These are phyloP conservation scores for Acropora yongei DNA, from an alignment of 64 coral and sea anemone genomes.

Conservation along the genomic window DNA sequence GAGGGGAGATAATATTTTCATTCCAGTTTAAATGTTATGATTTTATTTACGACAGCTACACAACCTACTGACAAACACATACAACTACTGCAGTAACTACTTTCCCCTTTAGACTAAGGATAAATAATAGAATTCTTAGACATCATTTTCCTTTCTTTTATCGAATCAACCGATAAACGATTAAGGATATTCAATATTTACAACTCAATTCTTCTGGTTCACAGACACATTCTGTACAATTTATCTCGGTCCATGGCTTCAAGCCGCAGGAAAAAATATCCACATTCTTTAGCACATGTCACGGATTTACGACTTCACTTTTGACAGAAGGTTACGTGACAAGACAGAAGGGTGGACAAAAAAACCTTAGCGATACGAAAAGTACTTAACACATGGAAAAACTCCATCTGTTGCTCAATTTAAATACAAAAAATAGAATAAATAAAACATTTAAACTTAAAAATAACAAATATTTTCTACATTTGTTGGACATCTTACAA, in stretches of 20 bases:
- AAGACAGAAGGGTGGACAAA: background rate
- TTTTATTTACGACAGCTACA: slow-evolving; percentile 19
- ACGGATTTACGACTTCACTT: background rate
- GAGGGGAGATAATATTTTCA: background rate
- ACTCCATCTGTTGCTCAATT: background rate
- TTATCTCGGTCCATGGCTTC: slow-evolving; percentile 27
- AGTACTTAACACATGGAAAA: background rate
- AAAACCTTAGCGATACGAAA: background rate
- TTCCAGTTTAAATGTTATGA: slow-evolving; percentile 17
- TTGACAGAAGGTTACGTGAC: background rate
- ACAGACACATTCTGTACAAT: slow-evolving; percentile 39
- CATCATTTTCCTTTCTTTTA: background rate
- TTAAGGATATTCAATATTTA: slow-evolving; percentile 17
- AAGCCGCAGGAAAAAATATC: slow-evolving; percentile 23
- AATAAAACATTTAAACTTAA: background rate
- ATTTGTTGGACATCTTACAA: background rate
- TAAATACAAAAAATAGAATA: background rate
- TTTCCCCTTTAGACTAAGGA: background rate
- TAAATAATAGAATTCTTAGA: background rate
- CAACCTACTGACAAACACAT: background rate
- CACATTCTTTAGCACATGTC: background rate
- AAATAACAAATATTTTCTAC: background rate
- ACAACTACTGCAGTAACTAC: background rate
- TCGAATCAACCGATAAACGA: background rate
- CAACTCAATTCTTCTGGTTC: slow-evolving; percentile 7